Conservation (phyloP, 2,113 vertebrate genomes). For the Pleuronectes platessa region DNA sequence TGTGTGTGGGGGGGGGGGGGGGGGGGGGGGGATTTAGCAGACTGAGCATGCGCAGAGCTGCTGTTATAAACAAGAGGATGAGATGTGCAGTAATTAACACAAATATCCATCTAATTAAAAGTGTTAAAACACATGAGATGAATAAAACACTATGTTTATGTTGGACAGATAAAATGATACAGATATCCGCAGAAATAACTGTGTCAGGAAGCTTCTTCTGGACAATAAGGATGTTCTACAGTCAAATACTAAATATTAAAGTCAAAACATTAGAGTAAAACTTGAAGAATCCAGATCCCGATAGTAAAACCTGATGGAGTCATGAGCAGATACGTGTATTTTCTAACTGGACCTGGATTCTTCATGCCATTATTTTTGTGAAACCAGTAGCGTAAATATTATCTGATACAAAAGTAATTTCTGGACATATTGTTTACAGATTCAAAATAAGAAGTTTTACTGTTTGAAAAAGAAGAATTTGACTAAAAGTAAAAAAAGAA, state of each 20-base stretch:
- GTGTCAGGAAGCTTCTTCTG: no score
- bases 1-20: neutral
- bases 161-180: neutral
- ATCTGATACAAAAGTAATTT: no score
- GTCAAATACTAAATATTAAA: no score
- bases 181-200: no score
- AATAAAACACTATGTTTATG: neutral
- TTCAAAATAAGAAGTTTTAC: neutral
- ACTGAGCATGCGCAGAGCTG: conserved; percentile 74
- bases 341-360: no score
- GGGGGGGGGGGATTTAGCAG: neutral
- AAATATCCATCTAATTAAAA: conserved; percentile 47
- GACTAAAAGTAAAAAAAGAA: neutral
- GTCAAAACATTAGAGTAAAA: no score
- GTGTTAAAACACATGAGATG: neutral
- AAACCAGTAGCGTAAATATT: no score
- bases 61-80: conserved; percentile 55
- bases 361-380: no score
- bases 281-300: no score
- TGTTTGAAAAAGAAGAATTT: neutral
- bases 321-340: no score
- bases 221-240: no score
- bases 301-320: no score
- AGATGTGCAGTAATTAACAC: conserved; percentile 54
- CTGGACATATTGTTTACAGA: neutral